Evolutionary conservation across 2,888 invertebrate genomes (phyloP).

Genomic region (Andrena trimmerana): DNA sequence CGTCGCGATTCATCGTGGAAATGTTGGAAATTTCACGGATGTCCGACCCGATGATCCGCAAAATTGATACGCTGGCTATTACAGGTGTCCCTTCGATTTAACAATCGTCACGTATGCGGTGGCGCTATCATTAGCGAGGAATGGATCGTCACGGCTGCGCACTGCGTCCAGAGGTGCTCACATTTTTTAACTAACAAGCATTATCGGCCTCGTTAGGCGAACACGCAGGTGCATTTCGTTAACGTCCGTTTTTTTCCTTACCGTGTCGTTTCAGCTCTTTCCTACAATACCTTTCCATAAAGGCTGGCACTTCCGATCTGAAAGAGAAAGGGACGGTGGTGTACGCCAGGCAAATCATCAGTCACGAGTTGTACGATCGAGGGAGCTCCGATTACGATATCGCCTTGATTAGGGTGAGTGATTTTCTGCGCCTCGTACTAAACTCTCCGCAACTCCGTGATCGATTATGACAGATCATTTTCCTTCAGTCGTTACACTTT

Average conservation of each 20-base stretch:
- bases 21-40: slow-evolving; percentile 23
- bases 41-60: slow-evolving; percentile 9
- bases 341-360: slow-evolving; percentile 68
- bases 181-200: slow-evolving; percentile 13
- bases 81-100: slow-evolving; percentile 77
- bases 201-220: not conserved
- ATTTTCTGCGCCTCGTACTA: not conserved
- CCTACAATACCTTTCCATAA: slow-evolving; percentile 60
- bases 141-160: slow-evolving; percentile 75
- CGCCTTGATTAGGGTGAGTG: slow-evolving; percentile 72
- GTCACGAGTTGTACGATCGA: slow-evolving; percentile 76
- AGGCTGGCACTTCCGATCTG: slow-evolving; percentile 68
- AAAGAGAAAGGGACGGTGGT: slow-evolving; percentile 61
- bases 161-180: slow-evolving; percentile 71
- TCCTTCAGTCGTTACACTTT: not conserved
- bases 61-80: slow-evolving; percentile 48
- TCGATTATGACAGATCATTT: not conserved
- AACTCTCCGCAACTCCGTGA: not conserved
- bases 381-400: slow-evolving; percentile 78
- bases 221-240: not conserved
- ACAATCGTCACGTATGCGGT: slow-evolving; percentile 74
- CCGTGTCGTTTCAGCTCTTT: slow-evolving; percentile 42
- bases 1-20: slow-evolving; percentile 4
- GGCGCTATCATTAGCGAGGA: slow-evolving; percentile 73
- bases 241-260: not conserved